Evolutionary conservation across 1,140 invertebrate genomes (phyloP).

Genomic region (Neodiprion virginianus): DNA sequence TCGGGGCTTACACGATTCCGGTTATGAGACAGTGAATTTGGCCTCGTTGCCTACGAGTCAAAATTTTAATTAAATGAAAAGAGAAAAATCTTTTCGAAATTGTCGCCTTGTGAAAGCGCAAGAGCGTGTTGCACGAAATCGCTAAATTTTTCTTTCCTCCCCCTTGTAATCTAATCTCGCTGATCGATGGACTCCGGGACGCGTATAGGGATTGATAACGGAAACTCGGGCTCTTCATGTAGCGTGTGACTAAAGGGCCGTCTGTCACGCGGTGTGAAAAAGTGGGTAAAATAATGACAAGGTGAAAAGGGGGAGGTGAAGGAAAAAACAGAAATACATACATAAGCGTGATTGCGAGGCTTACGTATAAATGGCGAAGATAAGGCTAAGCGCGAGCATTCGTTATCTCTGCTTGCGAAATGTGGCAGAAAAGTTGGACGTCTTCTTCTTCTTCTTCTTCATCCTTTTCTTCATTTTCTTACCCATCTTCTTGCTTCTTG

Average conservation of each 20-base stretch:
- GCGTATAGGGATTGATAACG: not conserved
- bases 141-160: not conserved
- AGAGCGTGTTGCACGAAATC: not conserved
- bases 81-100: no score
- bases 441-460: not conserved
- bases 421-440: conserved; percentile 1
- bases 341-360: not conserved
- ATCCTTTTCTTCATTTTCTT: conserved; percentile 4
- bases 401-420: not conserved
- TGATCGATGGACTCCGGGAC: not conserved
- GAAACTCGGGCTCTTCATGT: not conserved
- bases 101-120: no score
- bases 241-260: not conserved
- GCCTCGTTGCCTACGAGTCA: no score
- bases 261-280: not conserved
- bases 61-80: no score
- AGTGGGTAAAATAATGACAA: no score
- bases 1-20: no score
- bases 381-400: not conserved
- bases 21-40: no score
- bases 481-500: not conserved
- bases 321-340: not conserved
- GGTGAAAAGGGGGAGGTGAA: not conserved
- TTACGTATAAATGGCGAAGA: not conserved
- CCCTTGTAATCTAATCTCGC: no score